phyloP scores from a whole-genome alignment of 1,140 invertebrate species.

The Araneus ventricosus region DNA sequence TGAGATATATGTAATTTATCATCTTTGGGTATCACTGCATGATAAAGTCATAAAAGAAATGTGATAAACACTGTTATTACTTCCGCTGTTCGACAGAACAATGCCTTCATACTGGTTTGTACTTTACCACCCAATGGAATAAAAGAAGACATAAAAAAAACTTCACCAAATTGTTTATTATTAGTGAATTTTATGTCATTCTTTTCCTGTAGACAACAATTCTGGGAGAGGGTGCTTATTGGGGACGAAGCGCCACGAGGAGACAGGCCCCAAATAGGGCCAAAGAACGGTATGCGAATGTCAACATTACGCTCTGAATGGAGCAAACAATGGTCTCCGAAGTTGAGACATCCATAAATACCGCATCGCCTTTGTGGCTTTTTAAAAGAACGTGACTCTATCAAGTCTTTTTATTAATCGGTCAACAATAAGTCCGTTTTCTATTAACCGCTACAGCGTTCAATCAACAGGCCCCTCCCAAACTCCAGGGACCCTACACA shows the following conservation, averaged over 20 bases:
- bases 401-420: conserved; percentile 20
- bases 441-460: neutral
- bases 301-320: conserved; percentile 29
- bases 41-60: neutral
- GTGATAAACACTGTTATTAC: conserved; percentile 15
- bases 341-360: conserved; percentile 22
- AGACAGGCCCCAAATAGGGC: neutral
- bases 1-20: neutral
- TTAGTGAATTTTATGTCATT: neutral
- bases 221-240: neutral
- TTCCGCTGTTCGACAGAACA: neutral
- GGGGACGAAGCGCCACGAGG: neutral
- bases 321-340: neutral
- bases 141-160: neutral
- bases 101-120: neutral
- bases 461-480: conserved; percentile 3
- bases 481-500: neutral
- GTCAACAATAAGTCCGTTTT: conserved; percentile 12
- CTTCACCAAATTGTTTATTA: neutral
- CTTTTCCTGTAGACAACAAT: conserved; percentile 37
- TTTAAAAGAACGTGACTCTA: neutral
- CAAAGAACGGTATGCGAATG: conserved; percentile 1
- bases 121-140: neutral
- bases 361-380: neutral
- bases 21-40: neutral